These are phyloP conservation scores for Sarcoramphus papa DNA, from an alignment of 2,797 vertebrate species.

Conservation along the genomic window DNA sequence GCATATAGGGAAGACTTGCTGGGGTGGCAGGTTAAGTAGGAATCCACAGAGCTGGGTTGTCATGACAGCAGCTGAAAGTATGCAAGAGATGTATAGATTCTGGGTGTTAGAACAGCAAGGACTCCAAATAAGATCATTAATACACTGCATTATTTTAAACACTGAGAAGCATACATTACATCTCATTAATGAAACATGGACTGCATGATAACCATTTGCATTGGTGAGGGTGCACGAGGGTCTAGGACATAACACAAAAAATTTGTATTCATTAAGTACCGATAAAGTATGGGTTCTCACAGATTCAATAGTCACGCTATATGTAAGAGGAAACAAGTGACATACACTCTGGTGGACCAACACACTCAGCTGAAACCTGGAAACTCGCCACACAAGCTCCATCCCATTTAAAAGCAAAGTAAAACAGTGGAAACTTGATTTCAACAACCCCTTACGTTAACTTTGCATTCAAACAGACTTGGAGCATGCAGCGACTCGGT, in stretches of 20 bases:
- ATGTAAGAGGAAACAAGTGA: background rate
- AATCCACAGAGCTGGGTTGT: conserved; percentile 61
- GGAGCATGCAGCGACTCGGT: background rate
- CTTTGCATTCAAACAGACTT: background rate
- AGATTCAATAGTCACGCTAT: background rate
- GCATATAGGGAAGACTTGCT: conserved; percentile 47
- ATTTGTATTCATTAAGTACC: background rate
- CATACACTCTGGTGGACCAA: background rate
- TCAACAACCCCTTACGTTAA: background rate
- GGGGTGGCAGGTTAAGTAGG: conserved; percentile 61
- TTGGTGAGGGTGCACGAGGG: background rate
- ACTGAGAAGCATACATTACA: background rate
- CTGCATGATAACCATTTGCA: background rate
- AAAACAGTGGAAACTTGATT: background rate
- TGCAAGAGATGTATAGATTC: conserved; percentile 56
- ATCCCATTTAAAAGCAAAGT: background rate
- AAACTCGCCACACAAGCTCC: background rate
- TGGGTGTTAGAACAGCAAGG: conserved; percentile 18
- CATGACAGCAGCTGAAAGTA: conserved; percentile 63
- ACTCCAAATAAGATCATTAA: conserved; percentile 37
- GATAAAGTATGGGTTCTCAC: background rate
- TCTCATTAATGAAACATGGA: background rate
- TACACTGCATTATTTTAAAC: conserved; percentile 9
- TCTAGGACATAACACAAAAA: background rate
- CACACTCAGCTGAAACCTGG: background rate